Evolutionary conservation across 2,888 invertebrate genomes (phyloP), one percentile per base, ranked within the genome.

Genomic region (Tigriopus californicus): DNA sequence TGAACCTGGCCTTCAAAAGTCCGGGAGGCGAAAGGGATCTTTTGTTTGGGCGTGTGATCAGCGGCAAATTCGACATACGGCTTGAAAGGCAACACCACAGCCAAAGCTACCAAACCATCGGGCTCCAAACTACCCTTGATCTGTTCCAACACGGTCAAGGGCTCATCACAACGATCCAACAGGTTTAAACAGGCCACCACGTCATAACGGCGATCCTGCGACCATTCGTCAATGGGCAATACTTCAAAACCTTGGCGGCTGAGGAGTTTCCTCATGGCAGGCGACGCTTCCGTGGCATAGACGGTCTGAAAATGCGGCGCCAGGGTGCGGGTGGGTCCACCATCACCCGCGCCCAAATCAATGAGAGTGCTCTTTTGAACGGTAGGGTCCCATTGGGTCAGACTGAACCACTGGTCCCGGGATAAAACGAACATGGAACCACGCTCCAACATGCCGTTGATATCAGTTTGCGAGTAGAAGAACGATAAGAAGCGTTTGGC

Each of bases 351-450:
- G 53, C 95, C 95, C 58, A 95, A 77, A 74, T 95, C 94, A 53
- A 94, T 75, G 55, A 76, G 67, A 49, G 68, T 68, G 59, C 41
- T 4, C 20, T 49, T 49, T 49, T 8, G 49, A 41, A 60, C 60
- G 22, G 65, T 64, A 53, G 65, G 64, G 22, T 61, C 51, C 44
- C 68, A 62, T 54, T 71, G 70, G 64, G 85, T 72, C 64, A 91
- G 73, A 60, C 74, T 71, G 61, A 77, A 75, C 65, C 92, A 83
- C 68, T 95, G 94, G 10, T 78, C 74, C 62, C 79, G 77, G 0
- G 95, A 95, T 65, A 92, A 78, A 54, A 97, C 90, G 73, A 92
- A 95, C 97, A 97, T 97, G 1, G 91, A 91, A 10, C 97, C 97
- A 56, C 97, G 79, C 15, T 84, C 82, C 13, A 94, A 74, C 73